Evolutionary conservation across 1,140 invertebrate genomes (phyloP).

Genomic region (Ceratina australensis): DNA sequence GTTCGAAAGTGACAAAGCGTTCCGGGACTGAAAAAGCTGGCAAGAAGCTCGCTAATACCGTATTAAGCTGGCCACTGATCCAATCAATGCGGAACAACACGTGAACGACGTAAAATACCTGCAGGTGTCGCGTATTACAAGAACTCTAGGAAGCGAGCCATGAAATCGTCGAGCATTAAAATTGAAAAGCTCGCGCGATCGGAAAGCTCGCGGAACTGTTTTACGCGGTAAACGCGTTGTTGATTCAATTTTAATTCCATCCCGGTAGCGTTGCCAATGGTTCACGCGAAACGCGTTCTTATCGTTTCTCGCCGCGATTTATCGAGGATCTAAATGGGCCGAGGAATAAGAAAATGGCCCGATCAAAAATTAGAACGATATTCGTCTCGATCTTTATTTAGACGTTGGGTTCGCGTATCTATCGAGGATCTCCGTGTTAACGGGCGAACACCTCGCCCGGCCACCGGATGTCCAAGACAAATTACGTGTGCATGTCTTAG

Average conservation of each 20-base stretch:
- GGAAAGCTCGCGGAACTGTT: not conserved
- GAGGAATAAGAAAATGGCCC: not conserved
- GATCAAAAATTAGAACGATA: constrained; percentile 13
- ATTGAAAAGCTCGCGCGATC: not conserved
- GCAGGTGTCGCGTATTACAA: not conserved
- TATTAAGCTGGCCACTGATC: constrained; percentile 32
- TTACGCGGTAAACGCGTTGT: no score
- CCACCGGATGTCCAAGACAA: not conserved
- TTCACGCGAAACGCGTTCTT: not conserved
- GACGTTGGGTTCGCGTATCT: constrained; percentile 1
- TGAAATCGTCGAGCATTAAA: not conserved
- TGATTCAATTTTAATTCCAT: constrained; percentile 16
- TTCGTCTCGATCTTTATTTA: constrained; percentile 17
- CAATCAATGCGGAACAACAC: constrained; percentile 32
- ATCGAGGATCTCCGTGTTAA: not conserved
- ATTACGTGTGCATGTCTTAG: constrained; percentile 12
- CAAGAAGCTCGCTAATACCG: not conserved
- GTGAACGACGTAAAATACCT: not conserved
- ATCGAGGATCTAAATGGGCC: not conserved
- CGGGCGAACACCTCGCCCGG: not conserved
- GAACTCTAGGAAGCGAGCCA: not conserved
- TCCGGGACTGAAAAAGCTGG: not conserved
- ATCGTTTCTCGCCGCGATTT: not conserved
- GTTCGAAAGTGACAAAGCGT: not conserved
- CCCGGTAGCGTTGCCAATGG: not conserved